Percentiles rank a stretch among this genome's conserved stretches.
phyloP scores from a whole-genome alignment of 2,113 vertebrate species.

The Cygnus atratus region DNA sequence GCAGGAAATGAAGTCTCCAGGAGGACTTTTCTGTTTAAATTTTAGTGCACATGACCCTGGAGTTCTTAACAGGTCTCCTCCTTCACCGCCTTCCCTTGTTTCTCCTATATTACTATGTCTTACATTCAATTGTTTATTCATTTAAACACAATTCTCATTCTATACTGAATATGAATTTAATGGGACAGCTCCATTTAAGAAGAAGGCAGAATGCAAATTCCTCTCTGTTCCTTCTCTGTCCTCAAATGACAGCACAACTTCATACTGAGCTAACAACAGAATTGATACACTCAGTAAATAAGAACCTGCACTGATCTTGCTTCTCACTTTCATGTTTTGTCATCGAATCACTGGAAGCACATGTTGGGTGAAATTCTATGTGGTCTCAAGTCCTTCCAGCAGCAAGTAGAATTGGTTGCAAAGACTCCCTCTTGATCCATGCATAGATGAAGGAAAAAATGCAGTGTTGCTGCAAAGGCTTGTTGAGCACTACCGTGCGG shows the following conservation, averaged over 20 bases:
- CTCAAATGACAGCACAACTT: not conserved
- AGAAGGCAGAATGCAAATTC: not conserved
- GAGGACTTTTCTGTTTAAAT: not conserved
- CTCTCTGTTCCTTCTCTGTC: not conserved
- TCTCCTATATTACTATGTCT: not conserved
- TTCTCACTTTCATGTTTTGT: not conserved
- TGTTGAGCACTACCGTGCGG: fast-evolving
- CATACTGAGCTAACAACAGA: not conserved
- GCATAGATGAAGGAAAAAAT: not conserved
- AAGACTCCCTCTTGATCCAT: not conserved
- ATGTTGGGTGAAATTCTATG: not conserved
- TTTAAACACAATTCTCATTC: not conserved
- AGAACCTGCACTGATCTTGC: not conserved
- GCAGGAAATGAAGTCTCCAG: not conserved
- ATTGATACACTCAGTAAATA: not conserved
- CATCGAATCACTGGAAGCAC: not conserved
- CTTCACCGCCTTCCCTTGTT: not conserved
- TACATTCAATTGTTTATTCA: not conserved
- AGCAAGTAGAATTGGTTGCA: not conserved
- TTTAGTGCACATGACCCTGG: not conserved
- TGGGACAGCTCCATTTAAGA: not conserved
- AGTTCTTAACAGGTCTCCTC: not conserved
- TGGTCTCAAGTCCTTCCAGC: not conserved
- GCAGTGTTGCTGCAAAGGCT: not conserved
- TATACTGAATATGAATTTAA: not conserved